Evolutionary conservation across 1,140 invertebrate species (phyloP).

Genomic region (Panagrolaimus sp.): DNA sequence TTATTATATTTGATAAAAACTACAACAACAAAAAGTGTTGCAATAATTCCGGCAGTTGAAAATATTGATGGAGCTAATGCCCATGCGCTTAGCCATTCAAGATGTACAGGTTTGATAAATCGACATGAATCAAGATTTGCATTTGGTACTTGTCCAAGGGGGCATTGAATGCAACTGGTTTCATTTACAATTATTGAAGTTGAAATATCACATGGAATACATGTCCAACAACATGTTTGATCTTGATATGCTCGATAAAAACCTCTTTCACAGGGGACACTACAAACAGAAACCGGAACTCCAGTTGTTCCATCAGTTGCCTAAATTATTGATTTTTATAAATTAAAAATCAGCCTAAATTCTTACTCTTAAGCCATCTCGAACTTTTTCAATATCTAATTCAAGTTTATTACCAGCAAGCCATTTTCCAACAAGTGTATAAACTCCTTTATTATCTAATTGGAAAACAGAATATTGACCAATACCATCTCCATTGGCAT

Average conservation of each 20-base stretch:
- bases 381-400: conserved; percentile 41
- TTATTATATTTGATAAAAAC: conserved; percentile 70
- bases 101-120: conserved; percentile 67
- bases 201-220: conserved; percentile 68
- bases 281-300: conserved; percentile 67
- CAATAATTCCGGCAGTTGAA: conserved; percentile 67
- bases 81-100: conserved; percentile 70
- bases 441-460: conserved; percentile 46
- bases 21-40: conserved; percentile 67
- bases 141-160: conserved; percentile 67
- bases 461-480: conserved; percentile 62
- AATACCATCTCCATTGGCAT: conserved; percentile 62
- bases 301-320: conserved; percentile 26
- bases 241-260: conserved; percentile 66
- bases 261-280: conserved; percentile 66
- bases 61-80: conserved; percentile 69
- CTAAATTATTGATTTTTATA: conserved; percentile 21
- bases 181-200: conserved; percentile 69
- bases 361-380: conserved; percentile 40
- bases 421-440: conserved; percentile 50
- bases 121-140: conserved; percentile 66
- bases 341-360: background rate
- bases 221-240: conserved; percentile 72
- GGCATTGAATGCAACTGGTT: conserved; percentile 65
- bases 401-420: conserved; percentile 32